phyloP scores from a whole-genome alignment of 2,888 invertebrate genomes.

The Junonia oenone region DNA sequence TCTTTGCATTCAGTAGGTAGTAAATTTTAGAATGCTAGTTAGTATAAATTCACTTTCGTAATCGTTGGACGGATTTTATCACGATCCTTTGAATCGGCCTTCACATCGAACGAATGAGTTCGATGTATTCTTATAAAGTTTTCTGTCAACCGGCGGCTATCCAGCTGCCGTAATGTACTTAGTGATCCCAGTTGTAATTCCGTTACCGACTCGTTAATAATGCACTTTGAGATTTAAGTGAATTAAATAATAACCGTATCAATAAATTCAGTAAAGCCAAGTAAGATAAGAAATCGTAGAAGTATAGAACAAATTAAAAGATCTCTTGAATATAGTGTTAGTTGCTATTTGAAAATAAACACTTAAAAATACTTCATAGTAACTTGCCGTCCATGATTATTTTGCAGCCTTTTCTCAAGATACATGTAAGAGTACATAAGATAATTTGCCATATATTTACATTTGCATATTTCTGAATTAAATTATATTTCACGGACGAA shows the following conservation, averaged over 20 bases:
- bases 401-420: slow-evolving; percentile 55
- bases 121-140: slow-evolving; percentile 1
- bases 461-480: slow-evolving; percentile 41
- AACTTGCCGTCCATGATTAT: slow-evolving; percentile 72
- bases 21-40: slow-evolving; percentile 79
- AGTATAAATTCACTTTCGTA: slow-evolving; percentile 68
- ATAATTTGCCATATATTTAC: slow-evolving; percentile 42
- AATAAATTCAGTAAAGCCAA: background rate
- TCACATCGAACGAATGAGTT: slow-evolving; percentile 3
- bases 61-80: slow-evolving; percentile 35
- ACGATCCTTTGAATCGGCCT: slow-evolving; percentile 23
- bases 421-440: slow-evolving; percentile 38
- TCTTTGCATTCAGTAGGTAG: slow-evolving; percentile 74
- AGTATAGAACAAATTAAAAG: slow-evolving; percentile 2
- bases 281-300: slow-evolving; percentile 12
- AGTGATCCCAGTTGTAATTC: slow-evolving; percentile 14
- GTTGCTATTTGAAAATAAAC: slow-evolving; percentile 14
- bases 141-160: background rate
- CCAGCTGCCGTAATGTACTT: slow-evolving; percentile 16
- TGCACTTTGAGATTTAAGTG: slow-evolving; percentile 52
- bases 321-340: slow-evolving; percentile 15
- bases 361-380: slow-evolving; percentile 37
- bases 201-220: slow-evolving; percentile 56
- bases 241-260: background rate
- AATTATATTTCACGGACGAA: slow-evolving; percentile 25